Evolutionary conservation across 2,888 invertebrate species (phyloP), one percentile per base, ranked within the genome.

Genomic region (Nasonia oneida): DNA sequence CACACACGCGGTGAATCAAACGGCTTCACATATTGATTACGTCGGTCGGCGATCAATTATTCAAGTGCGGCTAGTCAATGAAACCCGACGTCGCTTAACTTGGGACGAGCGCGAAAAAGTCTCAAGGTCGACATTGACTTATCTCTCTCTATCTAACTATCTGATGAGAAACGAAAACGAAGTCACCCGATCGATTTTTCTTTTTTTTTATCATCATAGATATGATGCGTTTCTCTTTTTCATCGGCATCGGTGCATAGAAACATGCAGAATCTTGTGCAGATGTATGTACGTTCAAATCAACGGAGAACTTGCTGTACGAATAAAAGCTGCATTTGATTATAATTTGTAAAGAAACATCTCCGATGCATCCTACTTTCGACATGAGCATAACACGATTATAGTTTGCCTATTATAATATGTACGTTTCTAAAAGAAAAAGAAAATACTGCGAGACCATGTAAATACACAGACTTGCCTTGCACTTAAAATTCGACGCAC

Each of bases 41-140:
- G 89, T 88, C 88, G 88, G 89, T 87, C 89, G 85, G 85, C 87
- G 87, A 90, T 92, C 89, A 91, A 91, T 91, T 91, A 92, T 92
- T 91, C 89, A 92, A 90, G 88, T 88, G 29, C 29, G 89, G 84
- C 88, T 83, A 90, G 88, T 89, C 90, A 86, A 89, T 89, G 87
- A 86, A 88, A 87, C 85, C 84, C 85, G 71, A 80, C 86, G 82
- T 84, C 88, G 87, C 85, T 86, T 88, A 88, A 37, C 77, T 81
- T 47, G 70, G 15, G 80, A 80, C 61, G 50, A 75, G 70, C 70
- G 70, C 75, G 80, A 39, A 47, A 37, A 79, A 82, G 83, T 80
- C 78, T 88, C 79, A 81, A 86, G 53, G 85, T 47, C 57, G 42
- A 33, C 23, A 33, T 37, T 76, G 75, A 70, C 61, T 83, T 79